A percentile compares a stretch with the other conserved stretches of the same genome.
Conservation (phyloP, 2,797 vertebrate genomes). For the Clangula hyemalis region DNA sequence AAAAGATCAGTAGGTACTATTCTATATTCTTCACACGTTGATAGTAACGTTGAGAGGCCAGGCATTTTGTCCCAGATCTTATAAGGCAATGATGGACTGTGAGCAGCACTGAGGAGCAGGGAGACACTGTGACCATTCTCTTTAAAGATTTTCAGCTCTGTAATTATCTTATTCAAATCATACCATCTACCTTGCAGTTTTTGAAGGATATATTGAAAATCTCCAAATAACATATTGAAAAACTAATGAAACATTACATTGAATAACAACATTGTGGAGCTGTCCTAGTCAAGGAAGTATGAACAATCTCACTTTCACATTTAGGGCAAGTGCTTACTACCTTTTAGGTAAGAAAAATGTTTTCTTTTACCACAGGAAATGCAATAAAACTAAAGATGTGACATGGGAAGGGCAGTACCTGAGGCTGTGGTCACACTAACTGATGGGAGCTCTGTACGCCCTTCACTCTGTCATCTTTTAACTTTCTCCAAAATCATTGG, state of each 20-base stretch:
- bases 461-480: neutral
- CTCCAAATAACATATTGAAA: neutral
- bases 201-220: neutral
- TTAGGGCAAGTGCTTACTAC: neutral
- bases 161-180: neutral
- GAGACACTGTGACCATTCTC: neutral
- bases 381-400: neutral
- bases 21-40: neutral
- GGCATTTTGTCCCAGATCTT: neutral
- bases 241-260: neutral
- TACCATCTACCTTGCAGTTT: neutral
- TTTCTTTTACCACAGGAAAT: neutral
- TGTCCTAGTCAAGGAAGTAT: neutral
- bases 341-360: neutral
- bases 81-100: neutral
- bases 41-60: neutral
- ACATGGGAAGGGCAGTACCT: neutral
- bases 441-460: neutral
- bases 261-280: neutral
- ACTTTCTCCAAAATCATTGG: neutral
- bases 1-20: neutral
- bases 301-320: neutral
- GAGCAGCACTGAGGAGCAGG: neutral
- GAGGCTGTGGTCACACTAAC: neutral
- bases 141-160: neutral